Evolutionary conservation across 2,797 vertebrate species (phyloP), one percentile per base, ranked within the genome.

Genomic region (Rhabdophis nuchalis): DNA sequence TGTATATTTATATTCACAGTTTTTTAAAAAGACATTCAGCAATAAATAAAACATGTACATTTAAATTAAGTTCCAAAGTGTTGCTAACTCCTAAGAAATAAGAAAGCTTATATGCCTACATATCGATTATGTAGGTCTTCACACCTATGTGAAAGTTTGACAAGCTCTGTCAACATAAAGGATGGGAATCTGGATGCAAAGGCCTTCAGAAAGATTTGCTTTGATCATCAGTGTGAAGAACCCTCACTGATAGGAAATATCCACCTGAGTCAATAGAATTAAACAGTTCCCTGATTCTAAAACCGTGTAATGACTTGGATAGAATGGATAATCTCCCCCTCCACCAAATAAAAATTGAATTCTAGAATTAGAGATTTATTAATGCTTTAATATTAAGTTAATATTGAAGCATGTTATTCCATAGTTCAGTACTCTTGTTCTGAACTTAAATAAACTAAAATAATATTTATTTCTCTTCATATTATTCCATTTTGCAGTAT

Each of bases 11-110:
- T 58, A 3, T 82, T 46, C 20, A 82, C 72, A 77, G 13, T 77
- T 77, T 82, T 68, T 41, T 1, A 2, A 23, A 72, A 11, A 41
- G 8, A 95, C 97, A 96, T 93, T 92, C 95, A 94, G 93, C 32
- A 88, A 94, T 95, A 95, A 87, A 93, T 87, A 93, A 89, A 93
- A 95, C 94, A 95, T 93, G 89, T 1, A n/a, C 95, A 93, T 95
- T 96, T 97, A 95, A 53, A 89, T 95, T 91, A 53, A 56, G 32
- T 27, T 32, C 23, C 27, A 90, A 77, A 90, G 93, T 89, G 13
- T 85, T 95, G 90, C 94, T 92, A 95, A 92, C 86, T 25, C 36
- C 77, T 86, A 91, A 91, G 86, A 89, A 94, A 92, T 93, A 91
- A 87, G 93, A 95, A 94, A 95, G 92, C 41, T 92, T 4, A 13